Base-by-base conservation (phyloP, 2,113 vertebrate species). In the Zosterops borbonicus region DNA sequence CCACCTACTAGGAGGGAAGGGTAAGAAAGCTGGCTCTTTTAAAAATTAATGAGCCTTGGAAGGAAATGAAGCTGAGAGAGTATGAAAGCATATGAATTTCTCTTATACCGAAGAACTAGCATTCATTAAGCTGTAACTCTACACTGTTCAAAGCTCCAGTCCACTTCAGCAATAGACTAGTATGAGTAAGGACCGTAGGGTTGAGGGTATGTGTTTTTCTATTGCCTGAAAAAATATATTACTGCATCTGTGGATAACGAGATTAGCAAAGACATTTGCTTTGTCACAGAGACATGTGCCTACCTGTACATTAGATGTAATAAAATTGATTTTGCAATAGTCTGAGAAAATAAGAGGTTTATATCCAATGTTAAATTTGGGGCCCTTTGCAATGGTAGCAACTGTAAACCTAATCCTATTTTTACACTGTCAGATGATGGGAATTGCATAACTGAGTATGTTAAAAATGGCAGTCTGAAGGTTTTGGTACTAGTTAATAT, bases 31-130 rank as follows among this genome's bases (percentile, higher is more conserved):
- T 89, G 82, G 86, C 93, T 96, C 90, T 96, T 97, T 96, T 82
- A 93, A 96, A 96, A 97, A 95, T 96, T 96, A 97, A 97, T 97
- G 95, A 96, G 86, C 93, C 96, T 95, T 96, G 95, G 92, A 96
- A 93, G 90, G 94, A 96, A 96, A 96, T 97, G 95, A 96, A 96
- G 95, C 95, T 95, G 92, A 97, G 94, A 95, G 92, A 93, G 68
- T 94, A 93, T 68, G 95, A 97, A 97, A 96, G 93, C 92, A 89
- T 71, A 96, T 94, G 92, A 96, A 86, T 96, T 96, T 97, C 83
- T 96, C 60, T 83, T 87, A 86, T 87, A 68, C 83, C 90, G 96
- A 92, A 95, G 96, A 94, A 94, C 73, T 56, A 92, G 59, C 94
- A 90, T 96, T 96, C 93, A 96, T 96, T 96, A 94, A 89, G 92